These are phyloP conservation scores for Sebastes cheni DNA, from an alignment of 2,797 vertebrate genomes.

Conservation along the genomic window DNA sequence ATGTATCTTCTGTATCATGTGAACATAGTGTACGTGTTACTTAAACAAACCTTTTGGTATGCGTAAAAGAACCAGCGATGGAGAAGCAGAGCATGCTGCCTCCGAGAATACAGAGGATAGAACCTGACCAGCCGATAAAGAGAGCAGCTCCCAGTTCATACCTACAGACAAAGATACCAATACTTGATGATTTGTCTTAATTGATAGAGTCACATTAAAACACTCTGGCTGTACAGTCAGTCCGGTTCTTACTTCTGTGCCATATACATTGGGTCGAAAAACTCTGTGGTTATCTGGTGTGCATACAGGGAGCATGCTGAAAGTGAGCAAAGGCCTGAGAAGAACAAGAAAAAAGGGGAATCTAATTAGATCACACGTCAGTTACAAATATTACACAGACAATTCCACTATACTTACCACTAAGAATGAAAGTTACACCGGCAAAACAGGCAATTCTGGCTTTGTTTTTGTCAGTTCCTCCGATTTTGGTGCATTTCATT, in stretches of 20 bases:
- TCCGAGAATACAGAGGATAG: constrained; percentile 81
- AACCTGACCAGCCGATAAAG: constrained; percentile 86
- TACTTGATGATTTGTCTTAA: background rate
- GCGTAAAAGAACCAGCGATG: constrained; percentile 54
- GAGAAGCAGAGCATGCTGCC: constrained; percentile 82
- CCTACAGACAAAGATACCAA: constrained; percentile 58
- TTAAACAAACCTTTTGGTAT: constrained; percentile 67
- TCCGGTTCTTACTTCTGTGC: constrained; percentile 91
- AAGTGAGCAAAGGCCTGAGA: constrained; percentile 91
- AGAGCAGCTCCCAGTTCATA: constrained; percentile 86
- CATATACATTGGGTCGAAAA: constrained; percentile 92
- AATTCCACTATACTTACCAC: constrained; percentile 82
- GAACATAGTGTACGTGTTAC: background rate
- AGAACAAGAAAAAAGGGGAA: background rate
- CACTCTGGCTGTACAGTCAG: background rate
- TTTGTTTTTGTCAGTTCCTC: constrained; percentile 91
- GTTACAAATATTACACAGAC: background rate
- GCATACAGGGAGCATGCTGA: constrained; percentile 94
- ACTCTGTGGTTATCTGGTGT: constrained; percentile 93
- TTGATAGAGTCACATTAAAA: background rate
- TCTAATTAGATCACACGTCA: background rate
- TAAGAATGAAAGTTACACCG: constrained; percentile 90
- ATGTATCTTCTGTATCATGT: background rate
- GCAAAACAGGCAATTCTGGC: constrained; percentile 89
- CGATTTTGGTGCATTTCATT: constrained; percentile 98